Conservation (phyloP, 2,888 invertebrate genomes). For the Netelia melanura region DNA sequence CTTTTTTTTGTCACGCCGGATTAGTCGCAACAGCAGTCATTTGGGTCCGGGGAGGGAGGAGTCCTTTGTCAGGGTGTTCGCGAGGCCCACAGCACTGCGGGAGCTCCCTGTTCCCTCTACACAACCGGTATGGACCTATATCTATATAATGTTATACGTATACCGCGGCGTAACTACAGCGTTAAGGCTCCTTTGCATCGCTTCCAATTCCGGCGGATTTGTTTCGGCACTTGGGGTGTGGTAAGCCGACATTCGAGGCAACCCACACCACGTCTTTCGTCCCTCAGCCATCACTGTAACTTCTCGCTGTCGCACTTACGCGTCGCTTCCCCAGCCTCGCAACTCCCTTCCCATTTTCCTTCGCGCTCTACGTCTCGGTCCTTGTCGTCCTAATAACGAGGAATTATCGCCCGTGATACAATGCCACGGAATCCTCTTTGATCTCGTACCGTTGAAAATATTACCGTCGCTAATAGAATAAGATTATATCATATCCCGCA, state of each 20-base stretch:
- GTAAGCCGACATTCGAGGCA: slow-evolving; percentile 83
- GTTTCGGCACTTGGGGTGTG: slow-evolving; percentile 84
- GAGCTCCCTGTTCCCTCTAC: slow-evolving; percentile 48
- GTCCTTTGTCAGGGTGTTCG: slow-evolving; percentile 73
- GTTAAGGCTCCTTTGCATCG: slow-evolving; percentile 81
- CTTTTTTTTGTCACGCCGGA: slow-evolving; percentile 74
- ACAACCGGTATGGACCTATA: slow-evolving; percentile 10
- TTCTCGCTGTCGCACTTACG: slow-evolving; percentile 60
- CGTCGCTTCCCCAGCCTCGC: slow-evolving; percentile 20
- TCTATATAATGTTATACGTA: slow-evolving; percentile 27
- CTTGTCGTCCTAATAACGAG: slow-evolving; percentile 83
- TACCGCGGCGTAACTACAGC: slow-evolving; percentile 51
- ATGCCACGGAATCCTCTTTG: slow-evolving; percentile 82
- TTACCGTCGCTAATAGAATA: slow-evolving; percentile 81
- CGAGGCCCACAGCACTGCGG: slow-evolving; percentile 60
- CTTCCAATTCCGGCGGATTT: slow-evolving; percentile 84
- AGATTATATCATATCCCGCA: slow-evolving; percentile 77
- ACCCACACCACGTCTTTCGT: slow-evolving; percentile 74
- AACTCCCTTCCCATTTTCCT: slow-evolving; percentile 39
- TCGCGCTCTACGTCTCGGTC: slow-evolving; percentile 37
- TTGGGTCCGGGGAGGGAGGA: slow-evolving; percentile 67
- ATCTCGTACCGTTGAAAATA: slow-evolving; percentile 83
- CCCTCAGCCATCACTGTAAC: slow-evolving; percentile 40
- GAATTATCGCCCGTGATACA: slow-evolving; percentile 84
- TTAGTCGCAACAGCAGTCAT: slow-evolving; percentile 78